phyloP scores from a whole-genome alignment of 2,888 invertebrate genomes.

The Bugula neritina region DNA sequence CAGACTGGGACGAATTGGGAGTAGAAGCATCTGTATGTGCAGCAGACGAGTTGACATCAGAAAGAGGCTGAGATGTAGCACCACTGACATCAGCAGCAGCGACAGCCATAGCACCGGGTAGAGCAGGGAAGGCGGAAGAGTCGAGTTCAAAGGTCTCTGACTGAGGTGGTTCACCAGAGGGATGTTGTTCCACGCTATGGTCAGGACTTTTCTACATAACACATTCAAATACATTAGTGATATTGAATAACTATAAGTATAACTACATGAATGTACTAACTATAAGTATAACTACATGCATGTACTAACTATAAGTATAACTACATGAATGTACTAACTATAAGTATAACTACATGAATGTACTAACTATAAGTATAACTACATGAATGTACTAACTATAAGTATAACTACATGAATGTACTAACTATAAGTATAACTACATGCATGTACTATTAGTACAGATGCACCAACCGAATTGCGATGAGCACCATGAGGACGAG shows the following conservation, averaged over 20 bases:
- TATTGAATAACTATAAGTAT: too few species aligned
- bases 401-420: too few species aligned
- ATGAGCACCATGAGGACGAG: slow-evolving; percentile 10
- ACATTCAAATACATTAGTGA: not conserved
- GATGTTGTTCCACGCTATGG: not conserved
- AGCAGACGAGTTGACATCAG: not conserved
- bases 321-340: too few species aligned
- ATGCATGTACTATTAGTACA: too few species aligned
- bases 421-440: too few species aligned
- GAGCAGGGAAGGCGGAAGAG: slow-evolving; percentile 72
- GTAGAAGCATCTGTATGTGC: not conserved
- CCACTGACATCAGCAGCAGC: not conserved
- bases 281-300: too few species aligned
- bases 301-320: too few species aligned
- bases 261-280: too few species aligned
- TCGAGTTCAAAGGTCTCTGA: slow-evolving; percentile 64
- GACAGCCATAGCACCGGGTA: slow-evolving; percentile 60
- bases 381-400: too few species aligned
- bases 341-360: too few species aligned
- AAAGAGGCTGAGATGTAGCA: not conserved
- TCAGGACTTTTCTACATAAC: slow-evolving; percentile 17
- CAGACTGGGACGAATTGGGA: not conserved
- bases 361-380: too few species aligned
- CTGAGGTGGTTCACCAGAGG: not conserved
- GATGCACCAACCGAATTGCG: slow-evolving; percentile 13